Percentiles rank a stretch among this genome's conserved stretches.
phyloP scores from a whole-genome alignment of 1,140 invertebrate genomes.

The Samia ricini region DNA sequence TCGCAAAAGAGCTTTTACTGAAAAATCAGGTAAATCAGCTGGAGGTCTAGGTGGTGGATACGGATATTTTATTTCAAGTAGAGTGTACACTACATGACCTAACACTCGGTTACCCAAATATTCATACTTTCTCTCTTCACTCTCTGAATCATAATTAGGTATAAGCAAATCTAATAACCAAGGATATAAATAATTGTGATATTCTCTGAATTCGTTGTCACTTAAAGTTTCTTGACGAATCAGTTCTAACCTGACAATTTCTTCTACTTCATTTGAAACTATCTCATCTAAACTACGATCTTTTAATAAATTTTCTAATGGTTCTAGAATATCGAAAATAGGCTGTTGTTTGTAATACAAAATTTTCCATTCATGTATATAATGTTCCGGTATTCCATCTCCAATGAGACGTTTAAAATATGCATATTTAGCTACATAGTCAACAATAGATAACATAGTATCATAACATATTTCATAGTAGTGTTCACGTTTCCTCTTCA shows the following conservation, averaged over 20 bases:
- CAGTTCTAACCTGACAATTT: constrained; percentile 55
- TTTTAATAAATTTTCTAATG: constrained; percentile 57
- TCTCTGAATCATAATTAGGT: constrained; percentile 60
- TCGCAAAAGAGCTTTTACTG: constrained; percentile 70
- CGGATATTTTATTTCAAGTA: constrained; percentile 78
- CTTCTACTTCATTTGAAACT: constrained; percentile 37
- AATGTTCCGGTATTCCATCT: constrained; percentile 60
- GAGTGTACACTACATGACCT: constrained; percentile 78
- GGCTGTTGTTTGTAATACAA: constrained; percentile 76
- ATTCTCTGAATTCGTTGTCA: constrained; percentile 63
- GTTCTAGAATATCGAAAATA: constrained; percentile 69
- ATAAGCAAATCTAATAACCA: constrained; percentile 63
- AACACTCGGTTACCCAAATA: constrained; percentile 70
- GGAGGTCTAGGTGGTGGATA: constrained; percentile 47
- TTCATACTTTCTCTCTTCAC: constrained; percentile 64
- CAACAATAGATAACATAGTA: constrained; percentile 72
- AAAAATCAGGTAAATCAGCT: constrained; percentile 60
- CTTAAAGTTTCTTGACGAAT: constrained; percentile 60
- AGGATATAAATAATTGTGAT: constrained; percentile 60
- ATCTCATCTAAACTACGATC: constrained; percentile 43
- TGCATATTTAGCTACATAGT: constrained; percentile 73
- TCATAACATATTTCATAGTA: constrained; percentile 73
- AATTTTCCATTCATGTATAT: constrained; percentile 76
- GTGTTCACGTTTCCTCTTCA: constrained; percentile 61
- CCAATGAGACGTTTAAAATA: constrained; percentile 71